Conservation (phyloP, 2,797 vertebrate genomes). For the Xyrichtys novacula region DNA sequence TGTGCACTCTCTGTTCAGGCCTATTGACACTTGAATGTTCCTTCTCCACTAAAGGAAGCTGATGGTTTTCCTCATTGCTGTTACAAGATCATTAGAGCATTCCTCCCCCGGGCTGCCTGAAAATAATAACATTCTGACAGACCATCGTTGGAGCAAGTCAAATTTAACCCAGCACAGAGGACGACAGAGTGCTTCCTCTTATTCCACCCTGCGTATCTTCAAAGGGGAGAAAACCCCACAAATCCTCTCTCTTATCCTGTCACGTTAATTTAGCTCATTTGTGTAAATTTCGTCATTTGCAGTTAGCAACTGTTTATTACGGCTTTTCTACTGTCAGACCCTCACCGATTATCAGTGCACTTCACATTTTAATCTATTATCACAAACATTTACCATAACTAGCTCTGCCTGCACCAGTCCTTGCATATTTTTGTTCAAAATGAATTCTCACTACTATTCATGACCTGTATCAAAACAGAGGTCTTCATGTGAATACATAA, state of each 20-base stretch:
- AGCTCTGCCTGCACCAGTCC: slow-evolving; percentile 69
- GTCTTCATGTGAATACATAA: slow-evolving; percentile 85
- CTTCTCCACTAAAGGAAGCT: slow-evolving; percentile 65
- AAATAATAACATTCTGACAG: slow-evolving; percentile 77
- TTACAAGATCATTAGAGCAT: slow-evolving; percentile 75
- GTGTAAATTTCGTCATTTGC: slow-evolving; percentile 79
- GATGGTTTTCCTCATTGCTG: slow-evolving; percentile 70
- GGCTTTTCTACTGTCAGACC: slow-evolving; percentile 56
- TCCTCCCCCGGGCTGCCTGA: slow-evolving; percentile 67
- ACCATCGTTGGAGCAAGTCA: slow-evolving; percentile 70
- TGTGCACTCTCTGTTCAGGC: slow-evolving; percentile 37
- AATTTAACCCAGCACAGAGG: slow-evolving; percentile 65
- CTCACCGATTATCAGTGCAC: slow-evolving; percentile 74
- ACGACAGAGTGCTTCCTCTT: slow-evolving; percentile 39
- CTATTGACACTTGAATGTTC: slow-evolving; percentile 56
- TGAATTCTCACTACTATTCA: slow-evolving; percentile 81
- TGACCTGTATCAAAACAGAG: slow-evolving; percentile 85
- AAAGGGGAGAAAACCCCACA: slow-evolving; percentile 56
- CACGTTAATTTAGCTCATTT: slow-evolving; percentile 80
- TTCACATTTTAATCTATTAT: slow-evolving; percentile 76
- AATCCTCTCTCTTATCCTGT: slow-evolving; percentile 66
- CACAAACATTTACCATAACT: slow-evolving; percentile 80
- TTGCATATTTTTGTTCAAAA: slow-evolving; percentile 81
- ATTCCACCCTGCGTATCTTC: slow-evolving; percentile 35
- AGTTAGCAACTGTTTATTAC: slow-evolving; percentile 72